These are phyloP conservation scores for Dynastes maya DNA, from an alignment of 2,888 invertebrate genomes.

Conservation along the genomic window DNA sequence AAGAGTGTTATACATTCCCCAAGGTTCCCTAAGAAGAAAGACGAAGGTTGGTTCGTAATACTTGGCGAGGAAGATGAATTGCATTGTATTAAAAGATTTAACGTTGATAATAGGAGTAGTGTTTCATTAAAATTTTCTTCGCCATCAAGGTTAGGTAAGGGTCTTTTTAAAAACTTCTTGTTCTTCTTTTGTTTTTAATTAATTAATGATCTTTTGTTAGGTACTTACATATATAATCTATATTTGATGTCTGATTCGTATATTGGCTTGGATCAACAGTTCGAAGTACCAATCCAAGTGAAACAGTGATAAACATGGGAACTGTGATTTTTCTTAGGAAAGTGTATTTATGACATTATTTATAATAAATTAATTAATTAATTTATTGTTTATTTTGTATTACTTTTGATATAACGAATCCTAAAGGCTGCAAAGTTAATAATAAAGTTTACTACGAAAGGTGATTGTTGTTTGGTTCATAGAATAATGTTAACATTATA, in stretches of 20 bases:
- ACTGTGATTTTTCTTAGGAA: slow-evolving; percentile 33
- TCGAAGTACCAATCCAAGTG: slow-evolving; percentile 59
- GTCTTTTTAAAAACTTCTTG: slow-evolving; percentile 51
- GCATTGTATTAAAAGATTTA: slow-evolving; percentile 85
- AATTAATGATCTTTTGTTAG: slow-evolving; percentile 70
- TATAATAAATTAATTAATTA: slow-evolving; percentile 26
- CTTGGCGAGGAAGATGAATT: slow-evolving; percentile 86
- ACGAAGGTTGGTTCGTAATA: slow-evolving; percentile 95
- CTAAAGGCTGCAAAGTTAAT: no score
- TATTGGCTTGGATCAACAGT: slow-evolving; percentile 95
- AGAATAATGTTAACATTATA: no score
- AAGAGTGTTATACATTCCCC: slow-evolving; percentile 82
- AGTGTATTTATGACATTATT: slow-evolving; percentile 41
- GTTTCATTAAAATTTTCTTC: slow-evolving; percentile 76
- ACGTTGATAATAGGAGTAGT: slow-evolving; percentile 72
- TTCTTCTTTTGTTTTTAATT: slow-evolving; percentile 11
- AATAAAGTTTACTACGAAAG: no score
- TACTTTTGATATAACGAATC: background rate
- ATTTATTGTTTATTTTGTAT: slow-evolving; percentile 9
- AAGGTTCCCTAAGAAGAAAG: slow-evolving; percentile 92
- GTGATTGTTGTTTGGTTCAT: no score
- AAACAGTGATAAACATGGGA: slow-evolving; percentile 29
- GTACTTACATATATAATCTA: slow-evolving; percentile 83
- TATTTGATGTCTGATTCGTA: slow-evolving; percentile 95
- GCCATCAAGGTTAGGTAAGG: slow-evolving; percentile 72